Percentiles rank a stretch among this genome's conserved stretches.
Conservation (phyloP, 2,888 invertebrate genomes). For the Agriopis aurantiaria region DNA sequence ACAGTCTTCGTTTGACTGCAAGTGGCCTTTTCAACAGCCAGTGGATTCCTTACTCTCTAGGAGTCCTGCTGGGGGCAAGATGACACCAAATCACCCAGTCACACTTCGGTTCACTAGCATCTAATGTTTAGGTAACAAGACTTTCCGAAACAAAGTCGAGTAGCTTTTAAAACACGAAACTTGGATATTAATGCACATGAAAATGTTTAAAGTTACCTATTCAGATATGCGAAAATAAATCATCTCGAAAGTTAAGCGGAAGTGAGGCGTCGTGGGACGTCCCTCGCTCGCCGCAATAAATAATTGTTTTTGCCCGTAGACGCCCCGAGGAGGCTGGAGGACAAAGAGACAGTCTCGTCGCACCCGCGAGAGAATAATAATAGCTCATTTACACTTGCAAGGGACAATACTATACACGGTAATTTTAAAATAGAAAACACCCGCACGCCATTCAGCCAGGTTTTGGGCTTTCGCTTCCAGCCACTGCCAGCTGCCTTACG, state of each 20-base stretch:
- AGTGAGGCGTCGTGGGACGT: slow-evolving; percentile 53
- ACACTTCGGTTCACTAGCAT: too few species aligned
- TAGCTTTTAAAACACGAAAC: slow-evolving; percentile 15
- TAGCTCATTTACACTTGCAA: neutral
- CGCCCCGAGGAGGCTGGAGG: slow-evolving; percentile 39
- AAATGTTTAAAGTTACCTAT: slow-evolving; percentile 51
- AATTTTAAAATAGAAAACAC: neutral
- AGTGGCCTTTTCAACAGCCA: too few species aligned
- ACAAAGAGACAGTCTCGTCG: slow-evolving; percentile 28
- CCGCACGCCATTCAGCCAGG: neutral
- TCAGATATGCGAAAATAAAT: slow-evolving; percentile 60
- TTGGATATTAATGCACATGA: slow-evolving; percentile 26
- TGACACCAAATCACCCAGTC: too few species aligned
- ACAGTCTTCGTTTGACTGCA: too few species aligned
- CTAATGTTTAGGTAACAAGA: slow-evolving; percentile 9
- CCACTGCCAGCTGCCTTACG: too few species aligned
- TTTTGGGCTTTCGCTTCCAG: too few species aligned
- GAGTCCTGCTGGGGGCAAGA: too few species aligned
- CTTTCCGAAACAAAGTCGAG: slow-evolving; percentile 2
- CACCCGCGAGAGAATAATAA: neutral
- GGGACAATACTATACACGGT: neutral
- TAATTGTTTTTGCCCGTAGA: slow-evolving; percentile 59
- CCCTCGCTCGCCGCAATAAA: slow-evolving; percentile 54
- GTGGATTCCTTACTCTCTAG: too few species aligned
- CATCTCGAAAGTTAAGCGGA: slow-evolving; percentile 58